Percentiles rank a stretch among this genome's conserved stretches.
Evolutionary conservation across 2,888 invertebrate species (phyloP).

Genomic region (Anagyrus pseudococci): DNA sequence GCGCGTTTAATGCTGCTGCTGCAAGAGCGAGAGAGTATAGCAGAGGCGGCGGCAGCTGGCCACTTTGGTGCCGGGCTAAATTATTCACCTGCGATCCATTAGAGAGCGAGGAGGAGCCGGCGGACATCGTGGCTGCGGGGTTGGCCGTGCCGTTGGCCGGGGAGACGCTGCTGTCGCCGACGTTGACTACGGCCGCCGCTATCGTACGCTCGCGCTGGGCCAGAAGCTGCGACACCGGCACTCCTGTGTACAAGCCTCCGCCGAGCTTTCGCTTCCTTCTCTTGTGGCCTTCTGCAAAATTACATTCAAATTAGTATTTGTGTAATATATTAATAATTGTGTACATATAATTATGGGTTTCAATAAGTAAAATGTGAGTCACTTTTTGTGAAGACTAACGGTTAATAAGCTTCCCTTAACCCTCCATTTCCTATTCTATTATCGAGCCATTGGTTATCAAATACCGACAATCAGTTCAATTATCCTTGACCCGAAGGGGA

Average conservation of each 20-base stretch:
- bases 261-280: slow-evolving; percentile 71
- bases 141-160: background rate
- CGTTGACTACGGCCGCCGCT: slow-evolving; percentile 46
- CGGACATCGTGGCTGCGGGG: slow-evolving; percentile 13
- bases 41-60: background rate
- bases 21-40: too few relatives aligned
- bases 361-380: too few relatives aligned
- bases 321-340: too few relatives aligned
- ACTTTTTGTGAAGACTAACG: too few relatives aligned
- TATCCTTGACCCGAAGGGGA: too few relatives aligned
- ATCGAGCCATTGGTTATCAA: too few relatives aligned
- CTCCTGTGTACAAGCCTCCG: slow-evolving; percentile 69
- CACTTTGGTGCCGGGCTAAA: slow-evolving; percentile 10
- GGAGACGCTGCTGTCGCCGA: slow-evolving; percentile 39
- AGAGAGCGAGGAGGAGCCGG: slow-evolving; percentile 46
- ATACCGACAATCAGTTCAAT: too few relatives aligned
- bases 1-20: too few relatives aligned
- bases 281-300: slow-evolving; percentile 63
- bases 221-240: slow-evolving; percentile 72
- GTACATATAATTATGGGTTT: too few relatives aligned
- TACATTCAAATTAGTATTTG: too few relatives aligned
- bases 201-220: slow-evolving; percentile 67
- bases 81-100: slow-evolving; percentile 57
- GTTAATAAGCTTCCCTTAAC: too few relatives aligned
- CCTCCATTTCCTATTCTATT: too few relatives aligned